A percentile compares a stretch with the other conserved stretches of the same genome.
Conservation (phyloP, 2,797 vertebrate species). For the Selene dorsalis region DNA sequence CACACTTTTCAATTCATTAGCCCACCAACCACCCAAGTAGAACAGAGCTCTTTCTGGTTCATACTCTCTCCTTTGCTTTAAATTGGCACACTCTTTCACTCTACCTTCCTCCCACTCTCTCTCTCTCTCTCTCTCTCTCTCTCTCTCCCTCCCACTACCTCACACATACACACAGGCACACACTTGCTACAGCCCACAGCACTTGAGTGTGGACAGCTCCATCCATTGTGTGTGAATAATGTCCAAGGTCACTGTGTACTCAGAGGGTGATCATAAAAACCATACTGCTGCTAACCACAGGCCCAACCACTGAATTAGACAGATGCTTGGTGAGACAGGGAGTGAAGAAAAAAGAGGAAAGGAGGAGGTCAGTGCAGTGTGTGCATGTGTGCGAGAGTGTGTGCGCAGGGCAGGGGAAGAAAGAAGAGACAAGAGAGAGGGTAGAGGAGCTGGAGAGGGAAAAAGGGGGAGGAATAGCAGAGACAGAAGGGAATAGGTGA, state of each 20-base stretch:
- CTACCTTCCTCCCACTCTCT: conserved; percentile 40
- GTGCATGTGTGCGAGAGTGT: conserved; percentile 29
- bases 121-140: neutral
- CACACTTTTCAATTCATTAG: conserved; percentile 46
- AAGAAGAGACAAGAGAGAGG: conserved; percentile 5
- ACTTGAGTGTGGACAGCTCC: conserved; percentile 77
- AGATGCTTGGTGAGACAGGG: conserved; percentile 68
- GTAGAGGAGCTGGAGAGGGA: neutral
- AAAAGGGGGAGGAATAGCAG: neutral
- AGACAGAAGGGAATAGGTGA: conserved; percentile 21
- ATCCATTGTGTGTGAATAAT: conserved; percentile 83
- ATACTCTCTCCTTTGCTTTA: conserved; percentile 65
- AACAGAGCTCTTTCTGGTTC: conserved; percentile 50
- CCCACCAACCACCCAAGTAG: conserved; percentile 28
- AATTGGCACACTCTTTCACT: conserved; percentile 68
- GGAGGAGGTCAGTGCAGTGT: conserved; percentile 42
- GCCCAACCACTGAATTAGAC: conserved; percentile 75
- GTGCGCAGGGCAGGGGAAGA: neutral
- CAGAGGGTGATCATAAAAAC: conserved; percentile 84
- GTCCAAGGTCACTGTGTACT: conserved; percentile 82
- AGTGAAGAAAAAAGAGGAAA: conserved; percentile 49
- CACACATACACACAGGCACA: conserved; percentile 49
- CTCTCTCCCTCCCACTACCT: conserved; percentile 35
- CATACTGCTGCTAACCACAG: conserved; percentile 78
- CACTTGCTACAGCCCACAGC: conserved; percentile 62